phyloP scores from a whole-genome alignment of 37 sponge, comb jelly and placozoan genomes.

The Hormiphora californensis region DNA sequence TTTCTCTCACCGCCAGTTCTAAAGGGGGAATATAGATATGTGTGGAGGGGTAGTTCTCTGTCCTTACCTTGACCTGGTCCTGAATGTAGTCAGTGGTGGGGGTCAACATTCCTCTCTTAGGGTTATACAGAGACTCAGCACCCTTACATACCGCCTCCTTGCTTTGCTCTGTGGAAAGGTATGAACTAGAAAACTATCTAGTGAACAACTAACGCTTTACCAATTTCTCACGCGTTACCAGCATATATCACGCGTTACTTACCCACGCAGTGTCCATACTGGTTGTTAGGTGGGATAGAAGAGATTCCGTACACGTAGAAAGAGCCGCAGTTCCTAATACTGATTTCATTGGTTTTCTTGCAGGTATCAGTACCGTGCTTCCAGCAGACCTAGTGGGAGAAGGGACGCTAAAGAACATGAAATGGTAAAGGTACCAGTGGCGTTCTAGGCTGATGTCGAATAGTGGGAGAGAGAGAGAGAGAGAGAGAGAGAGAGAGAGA shows the following conservation, averaged over 20 bases:
- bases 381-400: constrained; percentile 37
- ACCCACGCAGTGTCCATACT: constrained; percentile 7
- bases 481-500: too few species aligned
- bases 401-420: too few species aligned
- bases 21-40: too few species aligned
- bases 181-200: too few species aligned
- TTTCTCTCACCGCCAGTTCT: too few species aligned
- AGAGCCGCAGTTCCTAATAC: constrained; percentile 26
- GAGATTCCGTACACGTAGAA: constrained; percentile 47
- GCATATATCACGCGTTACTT: too few species aligned
- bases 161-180: background rate
- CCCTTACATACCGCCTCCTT: background rate
- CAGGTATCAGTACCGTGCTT: background rate
- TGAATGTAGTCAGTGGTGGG: constrained; percentile 25
- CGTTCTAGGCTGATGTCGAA: too few species aligned
- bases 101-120: constrained; percentile 43
- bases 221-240: too few species aligned
- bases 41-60: too few species aligned
- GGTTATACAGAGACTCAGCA: constrained; percentile 2
- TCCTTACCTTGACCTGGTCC: constrained; percentile 5
- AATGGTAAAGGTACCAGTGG: too few species aligned
- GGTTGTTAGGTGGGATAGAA: constrained; percentile 19
- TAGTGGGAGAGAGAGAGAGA: too few species aligned
- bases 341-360: background rate
- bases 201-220: too few species aligned